Conservation (phyloP, 2,113 vertebrate genomes). For the Lampris incognitus region DNA sequence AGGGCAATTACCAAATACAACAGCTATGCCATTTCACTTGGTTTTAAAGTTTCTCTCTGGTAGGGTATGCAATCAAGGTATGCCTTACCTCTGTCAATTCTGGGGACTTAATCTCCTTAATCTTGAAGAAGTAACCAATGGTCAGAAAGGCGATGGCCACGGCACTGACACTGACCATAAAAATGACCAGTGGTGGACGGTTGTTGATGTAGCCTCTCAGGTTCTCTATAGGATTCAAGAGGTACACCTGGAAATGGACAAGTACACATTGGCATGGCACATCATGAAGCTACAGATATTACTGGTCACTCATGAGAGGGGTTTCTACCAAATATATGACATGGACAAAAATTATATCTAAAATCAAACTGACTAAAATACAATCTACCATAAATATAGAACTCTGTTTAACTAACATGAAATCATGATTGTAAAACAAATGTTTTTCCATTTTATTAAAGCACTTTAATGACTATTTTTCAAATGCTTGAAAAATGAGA, state of each 20-base stretch:
- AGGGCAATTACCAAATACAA: no score
- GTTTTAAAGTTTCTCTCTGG: not conserved
- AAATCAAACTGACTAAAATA: no score
- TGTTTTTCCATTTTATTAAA: no score
- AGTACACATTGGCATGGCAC: not conserved
- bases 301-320: no score
- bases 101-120: conserved; percentile 98
- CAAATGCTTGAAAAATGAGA: no score
- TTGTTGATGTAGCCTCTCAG: conserved; percentile 93
- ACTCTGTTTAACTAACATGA: no score
- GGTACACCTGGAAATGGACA: conserved; percentile 76
- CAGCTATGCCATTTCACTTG: not conserved
- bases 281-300: no score
- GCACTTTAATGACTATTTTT: no score
- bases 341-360: no score
- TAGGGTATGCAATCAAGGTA: not conserved
- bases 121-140: conserved; percentile 98
- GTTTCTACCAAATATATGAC: no score
- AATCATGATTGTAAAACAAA: no score
- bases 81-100: conserved; percentile 92
- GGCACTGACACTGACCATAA: conserved; percentile 97
- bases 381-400: no score
- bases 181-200: conserved; percentile 96
- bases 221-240: conserved; percentile 94
- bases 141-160: conserved; percentile 98